Evolutionary conservation across 2,888 invertebrate species (phyloP), one percentile per base, ranked within the genome.

Genomic region (Acanthacorydalis orientalis): DNA sequence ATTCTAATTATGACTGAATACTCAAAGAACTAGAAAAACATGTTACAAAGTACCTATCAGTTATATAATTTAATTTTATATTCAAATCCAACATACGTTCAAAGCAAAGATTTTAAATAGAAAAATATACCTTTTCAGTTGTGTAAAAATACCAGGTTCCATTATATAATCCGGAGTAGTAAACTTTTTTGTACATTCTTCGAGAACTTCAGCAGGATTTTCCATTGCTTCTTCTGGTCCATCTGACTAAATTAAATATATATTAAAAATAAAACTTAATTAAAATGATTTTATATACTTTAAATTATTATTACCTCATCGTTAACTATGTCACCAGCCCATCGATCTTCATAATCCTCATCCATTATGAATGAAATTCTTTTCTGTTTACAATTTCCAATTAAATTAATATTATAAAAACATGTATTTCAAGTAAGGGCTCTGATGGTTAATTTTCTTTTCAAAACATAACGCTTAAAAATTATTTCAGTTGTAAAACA

Each of bases 131-230:
- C 86, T 75, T 68, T 93, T 92, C 3, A 97, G 69, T 60, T 91
- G 91, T 7, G 82, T 79, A 62, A 93, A 93, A 60, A 96, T 93
- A 12, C 90, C 91, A 1, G 96, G 93, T 63, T 97, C 97, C 96
- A 97, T 95, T 51, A 97, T 96, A 61, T 90, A 97, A 69, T 97
- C 97, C 4, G 88, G 80, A 31, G 88, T 89, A 53, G 85, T 79
- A 60, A 96, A 96, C 62, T 88, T 88, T 57, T 89, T 84, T 50
- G 92, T 72, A 62, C 95, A 96, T 70, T 93, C 92, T 56, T 81
- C 78, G 51, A 92, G 74, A 2, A 91, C 85, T 68, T 86, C 85
- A 61, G 87, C 84, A 0, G 89, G 88, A 65, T 88, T 88, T 60
- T 86, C 86, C 54, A 82, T 75, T 39, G 77, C 71, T 62, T 85